Conservation (phyloP, 37 sponge, comb jelly and placozoan genomes). For the Tethya wilhelma region DNA sequence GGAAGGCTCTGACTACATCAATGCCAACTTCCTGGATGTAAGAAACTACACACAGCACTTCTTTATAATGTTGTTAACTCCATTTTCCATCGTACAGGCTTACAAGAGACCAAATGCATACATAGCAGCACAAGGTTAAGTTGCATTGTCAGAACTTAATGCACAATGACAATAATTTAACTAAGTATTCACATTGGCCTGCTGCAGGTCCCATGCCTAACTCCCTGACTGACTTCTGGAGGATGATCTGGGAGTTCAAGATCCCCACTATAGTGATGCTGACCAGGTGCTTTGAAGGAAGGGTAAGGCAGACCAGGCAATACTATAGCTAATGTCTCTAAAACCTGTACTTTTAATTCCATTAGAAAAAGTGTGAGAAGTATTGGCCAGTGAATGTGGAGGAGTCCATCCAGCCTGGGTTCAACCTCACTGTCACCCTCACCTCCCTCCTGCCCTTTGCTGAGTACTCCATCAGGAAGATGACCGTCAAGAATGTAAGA, state of each 20-base stretch:
- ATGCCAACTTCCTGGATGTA: constrained; percentile 51
- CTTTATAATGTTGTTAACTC: neutral
- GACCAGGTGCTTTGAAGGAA: constrained; percentile 48
- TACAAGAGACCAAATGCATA: constrained; percentile 29
- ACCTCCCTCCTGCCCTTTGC: constrained; percentile 42
- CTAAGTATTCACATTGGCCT: constrained; percentile 1
- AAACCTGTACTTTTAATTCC: neutral
- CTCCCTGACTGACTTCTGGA: constrained; percentile 65
- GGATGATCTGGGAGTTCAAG: constrained; percentile 71
- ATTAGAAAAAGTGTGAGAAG: constrained; percentile 73
- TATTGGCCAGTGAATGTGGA: constrained; percentile 77
- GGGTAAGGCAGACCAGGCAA: no score
- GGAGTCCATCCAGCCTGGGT: constrained; percentile 2
- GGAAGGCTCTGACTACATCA: constrained; percentile 50
- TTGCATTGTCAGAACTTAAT: neutral
- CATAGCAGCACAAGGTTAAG: constrained; percentile 62
- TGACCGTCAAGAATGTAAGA: constrained; percentile 50
- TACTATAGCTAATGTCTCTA: neutral
- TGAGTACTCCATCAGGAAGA: constrained; percentile 64
- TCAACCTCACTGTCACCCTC: constrained; percentile 35
- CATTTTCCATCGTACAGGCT: constrained; percentile 9
- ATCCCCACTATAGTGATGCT: constrained; percentile 63
- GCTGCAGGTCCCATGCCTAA: constrained; percentile 43
- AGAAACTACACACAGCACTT: neutral
- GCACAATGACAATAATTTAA: neutral